phyloP scores from a whole-genome alignment of 1,140 invertebrate genomes.

The Bombus affinis region DNA sequence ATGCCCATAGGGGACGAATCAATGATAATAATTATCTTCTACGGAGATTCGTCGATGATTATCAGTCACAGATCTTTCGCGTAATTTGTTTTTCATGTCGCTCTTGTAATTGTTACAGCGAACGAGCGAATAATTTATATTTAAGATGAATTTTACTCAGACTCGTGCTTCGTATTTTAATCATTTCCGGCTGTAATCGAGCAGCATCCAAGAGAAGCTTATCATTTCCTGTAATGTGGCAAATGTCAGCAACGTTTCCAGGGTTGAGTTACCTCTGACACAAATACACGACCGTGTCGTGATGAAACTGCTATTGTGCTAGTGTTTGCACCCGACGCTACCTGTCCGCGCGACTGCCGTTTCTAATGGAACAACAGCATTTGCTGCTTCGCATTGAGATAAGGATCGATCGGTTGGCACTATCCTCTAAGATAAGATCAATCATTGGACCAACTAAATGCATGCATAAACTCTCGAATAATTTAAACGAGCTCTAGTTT shows the following conservation, averaged over 20 bases:
- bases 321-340: not conserved
- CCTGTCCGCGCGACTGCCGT: not conserved
- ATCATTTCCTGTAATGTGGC: conserved; percentile 10
- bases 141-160: too few relatives aligned
- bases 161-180: conserved; percentile 11
- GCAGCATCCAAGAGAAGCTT: conserved; percentile 25
- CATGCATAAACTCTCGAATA: not conserved
- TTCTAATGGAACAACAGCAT: conserved; percentile 12
- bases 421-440: not conserved
- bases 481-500: conserved; percentile 5
- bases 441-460: not conserved
- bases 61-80: not conserved
- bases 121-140: too few relatives aligned
- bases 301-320: not conserved
- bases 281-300: not conserved
- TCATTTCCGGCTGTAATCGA: not conserved
- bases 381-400: not conserved
- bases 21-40: conserved; percentile 18
- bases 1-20: not conserved
- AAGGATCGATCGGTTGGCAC: not conserved
- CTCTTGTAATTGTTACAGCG: too few relatives aligned
- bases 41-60: conserved; percentile 1
- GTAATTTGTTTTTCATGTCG: not conserved
- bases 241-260: not conserved
- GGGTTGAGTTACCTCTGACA: not conserved